Base-by-base conservation (phyloP, 2,113 vertebrate species). In the Hippocampus barbouri region DNA sequence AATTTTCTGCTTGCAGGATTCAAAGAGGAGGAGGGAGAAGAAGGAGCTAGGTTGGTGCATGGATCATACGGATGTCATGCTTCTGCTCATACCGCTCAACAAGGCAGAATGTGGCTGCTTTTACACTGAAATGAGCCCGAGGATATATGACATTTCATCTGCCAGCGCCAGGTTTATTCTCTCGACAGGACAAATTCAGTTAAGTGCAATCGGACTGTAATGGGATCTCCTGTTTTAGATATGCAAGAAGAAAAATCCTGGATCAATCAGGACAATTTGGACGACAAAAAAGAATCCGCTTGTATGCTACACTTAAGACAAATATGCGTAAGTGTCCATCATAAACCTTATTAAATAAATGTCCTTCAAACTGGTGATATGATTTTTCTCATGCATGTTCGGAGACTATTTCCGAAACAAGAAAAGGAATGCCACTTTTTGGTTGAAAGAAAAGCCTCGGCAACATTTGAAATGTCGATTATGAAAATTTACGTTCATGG, bases 1-100 rank as follows among this genome's bases (percentile, higher is more conserved):
- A 87, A 79, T 83, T 83, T 83, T 85, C 79, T 78, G 75, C 77
- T 82, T 79, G 79, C 34, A 87, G 87, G 79, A 86, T 80, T 86
- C 76, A 79, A 41, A 67, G 75, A 83, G 66, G 69, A 72, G 72
- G 68, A 73, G 74, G 74, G 49, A 76, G 82, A 75, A 82, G 85
- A 76, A 86, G 71, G 72, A 76, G 66, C 71, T 47, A 75, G 84
- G 83, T 74, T 85, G 83, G 85, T 81, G 87, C 82, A 81, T 65
- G 81, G 79, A 78, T 85, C 64, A 66, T 25, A 66, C 41, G 64
- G 64, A 66, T 66, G 85, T 80, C 85, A 82, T 59, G 79, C 80
- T 75, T 77, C 70, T 75, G 86, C 76, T 79, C 75, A 30, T 85
- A 77, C 70, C 81, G 81, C 83, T 86, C 83, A 85, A 86, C 80